These are phyloP conservation scores for Gopherus flavomarginatus DNA, from an alignment of 2,113 vertebrate species.

Conservation along the genomic window DNA sequence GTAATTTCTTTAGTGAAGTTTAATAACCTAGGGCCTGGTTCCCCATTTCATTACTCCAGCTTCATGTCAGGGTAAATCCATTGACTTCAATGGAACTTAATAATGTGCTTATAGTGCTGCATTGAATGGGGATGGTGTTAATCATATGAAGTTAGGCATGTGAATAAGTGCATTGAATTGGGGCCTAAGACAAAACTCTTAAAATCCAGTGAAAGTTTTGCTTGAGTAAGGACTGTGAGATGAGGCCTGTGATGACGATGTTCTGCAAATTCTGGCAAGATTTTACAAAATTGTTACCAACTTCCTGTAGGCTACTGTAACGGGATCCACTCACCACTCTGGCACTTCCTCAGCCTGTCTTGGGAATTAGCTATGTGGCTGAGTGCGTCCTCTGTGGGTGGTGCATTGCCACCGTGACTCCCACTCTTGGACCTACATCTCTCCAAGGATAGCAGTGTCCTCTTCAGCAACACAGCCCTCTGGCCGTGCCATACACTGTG, in stretches of 20 bases:
- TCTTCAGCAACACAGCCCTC: too few species aligned
- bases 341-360: too few species aligned
- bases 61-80: not conserved
- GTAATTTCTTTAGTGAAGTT: not conserved
- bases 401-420: too few species aligned
- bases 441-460: too few species aligned
- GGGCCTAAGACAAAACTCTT: not conserved
- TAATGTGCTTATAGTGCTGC: accelerated
- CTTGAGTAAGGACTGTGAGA: accelerated
- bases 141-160: accelerated
- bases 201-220: not conserved
- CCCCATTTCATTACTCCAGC: not conserved
- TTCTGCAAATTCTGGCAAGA: not conserved
- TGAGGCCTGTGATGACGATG: not conserved
- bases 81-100: not conserved
- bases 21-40: not conserved
- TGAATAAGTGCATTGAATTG: not conserved
- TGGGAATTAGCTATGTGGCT: too few species aligned
- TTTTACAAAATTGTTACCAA: accelerated
- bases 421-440: too few species aligned
- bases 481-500: too few species aligned
- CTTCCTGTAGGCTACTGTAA: accelerated
- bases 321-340: too few species aligned
- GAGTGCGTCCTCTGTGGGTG: too few species aligned
- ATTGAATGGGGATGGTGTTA: not conserved